A percentile compares a stretch with the other conserved stretches of the same genome.
Conservation (phyloP, 2,113 vertebrate genomes). For the Tragelaphus imberbis region DNA sequence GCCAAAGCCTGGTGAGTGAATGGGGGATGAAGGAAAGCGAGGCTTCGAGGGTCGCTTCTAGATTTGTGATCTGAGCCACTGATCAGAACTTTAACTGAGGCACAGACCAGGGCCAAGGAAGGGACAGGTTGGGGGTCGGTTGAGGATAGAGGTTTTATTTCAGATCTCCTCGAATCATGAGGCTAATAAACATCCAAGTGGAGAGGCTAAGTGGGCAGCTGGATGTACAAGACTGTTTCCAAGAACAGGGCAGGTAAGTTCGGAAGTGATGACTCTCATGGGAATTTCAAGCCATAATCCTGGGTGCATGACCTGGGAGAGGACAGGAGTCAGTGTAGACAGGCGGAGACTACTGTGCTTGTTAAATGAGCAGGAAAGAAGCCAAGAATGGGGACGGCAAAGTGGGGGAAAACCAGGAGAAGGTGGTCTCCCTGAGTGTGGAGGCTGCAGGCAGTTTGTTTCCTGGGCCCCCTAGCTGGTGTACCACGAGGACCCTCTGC, state of each 20-base stretch:
- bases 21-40: neutral
- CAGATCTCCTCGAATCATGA: neutral
- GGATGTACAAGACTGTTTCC: neutral
- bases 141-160: neutral
- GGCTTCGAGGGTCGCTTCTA: neutral
- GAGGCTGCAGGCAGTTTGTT: too few relatives aligned
- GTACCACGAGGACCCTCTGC: neutral
- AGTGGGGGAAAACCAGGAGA: neutral
- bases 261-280: neutral
- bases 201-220: neutral
- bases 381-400: neutral
- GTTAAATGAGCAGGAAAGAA: neutral
- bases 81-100: neutral
- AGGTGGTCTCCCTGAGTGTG: neutral
- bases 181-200: neutral
- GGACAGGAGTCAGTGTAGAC: neutral
- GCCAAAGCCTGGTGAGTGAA: neutral
- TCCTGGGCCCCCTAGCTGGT: neutral
- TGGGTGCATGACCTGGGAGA: neutral
- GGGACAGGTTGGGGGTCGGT: neutral
- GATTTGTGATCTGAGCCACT: neutral
- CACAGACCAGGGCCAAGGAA: neutral
- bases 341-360: neutral
- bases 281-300: neutral
- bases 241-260: neutral